These are phyloP conservation scores for Holacanthella duospinosa DNA, from an alignment of 2,888 invertebrate species.

Conservation along the genomic window DNA sequence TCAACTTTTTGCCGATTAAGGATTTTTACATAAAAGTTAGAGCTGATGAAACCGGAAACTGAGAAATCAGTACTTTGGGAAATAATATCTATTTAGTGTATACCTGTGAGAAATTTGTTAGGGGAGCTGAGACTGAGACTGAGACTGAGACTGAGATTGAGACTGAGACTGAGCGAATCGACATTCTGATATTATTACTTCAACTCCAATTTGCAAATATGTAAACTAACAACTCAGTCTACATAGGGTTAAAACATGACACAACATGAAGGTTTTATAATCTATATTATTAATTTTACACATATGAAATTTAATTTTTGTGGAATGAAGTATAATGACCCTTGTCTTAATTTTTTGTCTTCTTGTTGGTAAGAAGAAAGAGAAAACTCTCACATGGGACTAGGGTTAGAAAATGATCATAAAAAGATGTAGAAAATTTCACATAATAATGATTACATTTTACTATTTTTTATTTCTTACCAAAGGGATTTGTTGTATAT, in stretches of 20 bases:
- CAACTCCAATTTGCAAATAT: not conserved
- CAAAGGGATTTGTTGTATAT: not conserved
- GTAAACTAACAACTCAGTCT: not conserved
- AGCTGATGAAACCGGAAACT: not conserved
- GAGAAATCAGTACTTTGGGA: not conserved
- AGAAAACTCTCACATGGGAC: not conserved
- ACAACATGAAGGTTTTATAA: not conserved
- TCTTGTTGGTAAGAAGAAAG: not conserved
- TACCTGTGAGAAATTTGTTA: not conserved
- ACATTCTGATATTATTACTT: not conserved
- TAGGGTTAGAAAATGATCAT: not conserved
- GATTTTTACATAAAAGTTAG: too few relatives aligned
- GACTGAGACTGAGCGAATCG: too few relatives aligned
- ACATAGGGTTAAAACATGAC: not conserved
- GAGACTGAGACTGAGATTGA: too few relatives aligned
- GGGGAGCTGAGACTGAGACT: too few relatives aligned
- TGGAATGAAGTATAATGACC: not conserved
- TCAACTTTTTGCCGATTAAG: too few relatives aligned
- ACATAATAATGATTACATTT: not conserved
- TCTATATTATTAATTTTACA: not conserved
- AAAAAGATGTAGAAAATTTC: not conserved
- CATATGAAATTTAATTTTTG: not conserved
- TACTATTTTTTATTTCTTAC: not conserved
- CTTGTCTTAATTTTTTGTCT: not conserved
- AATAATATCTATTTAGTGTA: not conserved